Evolutionary conservation across 2,888 invertebrate genomes (phyloP).

Genomic region (Stenolophus ochropezus): DNA sequence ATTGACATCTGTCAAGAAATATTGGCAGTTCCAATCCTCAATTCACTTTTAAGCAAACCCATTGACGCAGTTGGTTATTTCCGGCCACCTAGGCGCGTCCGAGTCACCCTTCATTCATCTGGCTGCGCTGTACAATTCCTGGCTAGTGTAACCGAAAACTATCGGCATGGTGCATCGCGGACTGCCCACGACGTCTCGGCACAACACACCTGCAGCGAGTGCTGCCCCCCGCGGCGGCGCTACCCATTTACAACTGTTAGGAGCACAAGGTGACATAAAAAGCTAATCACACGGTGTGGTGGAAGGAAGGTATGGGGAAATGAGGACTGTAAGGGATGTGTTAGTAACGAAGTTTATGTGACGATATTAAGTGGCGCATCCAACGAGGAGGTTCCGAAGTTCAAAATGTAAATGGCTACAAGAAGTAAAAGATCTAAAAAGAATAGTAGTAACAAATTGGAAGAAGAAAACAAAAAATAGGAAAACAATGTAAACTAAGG

Average conservation of each 20-base stretch:
- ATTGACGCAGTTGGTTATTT: not conserved
- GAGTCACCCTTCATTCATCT: not conserved
- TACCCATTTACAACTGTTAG: conserved; percentile 5
- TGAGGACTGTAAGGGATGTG: not conserved
- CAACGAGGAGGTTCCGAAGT: too few species aligned
- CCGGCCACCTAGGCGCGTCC: conserved; percentile 13
- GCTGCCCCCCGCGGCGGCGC: not conserved
- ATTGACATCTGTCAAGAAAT: too few species aligned
- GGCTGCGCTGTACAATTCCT: not conserved
- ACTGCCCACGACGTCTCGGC: conserved; percentile 2
- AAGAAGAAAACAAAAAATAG: too few species aligned
- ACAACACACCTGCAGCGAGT: conserved; percentile 15
- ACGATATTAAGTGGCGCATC: too few species aligned
- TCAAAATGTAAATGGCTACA: too few species aligned
- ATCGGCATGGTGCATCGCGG: conserved; percentile 28
- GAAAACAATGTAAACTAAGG: too few species aligned
- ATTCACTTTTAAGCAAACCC: not conserved
- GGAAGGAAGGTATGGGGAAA: too few species aligned
- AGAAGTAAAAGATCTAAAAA: too few species aligned
- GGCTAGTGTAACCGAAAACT: conserved; percentile 47
- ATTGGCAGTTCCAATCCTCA: too few species aligned
- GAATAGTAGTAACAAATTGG: too few species aligned
- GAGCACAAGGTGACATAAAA: not conserved
- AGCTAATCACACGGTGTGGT: not conserved
- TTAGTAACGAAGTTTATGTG: not conserved